Base-by-base conservation (phyloP, 1,140 invertebrate species). In the Dendrolimus kikuchii region DNA sequence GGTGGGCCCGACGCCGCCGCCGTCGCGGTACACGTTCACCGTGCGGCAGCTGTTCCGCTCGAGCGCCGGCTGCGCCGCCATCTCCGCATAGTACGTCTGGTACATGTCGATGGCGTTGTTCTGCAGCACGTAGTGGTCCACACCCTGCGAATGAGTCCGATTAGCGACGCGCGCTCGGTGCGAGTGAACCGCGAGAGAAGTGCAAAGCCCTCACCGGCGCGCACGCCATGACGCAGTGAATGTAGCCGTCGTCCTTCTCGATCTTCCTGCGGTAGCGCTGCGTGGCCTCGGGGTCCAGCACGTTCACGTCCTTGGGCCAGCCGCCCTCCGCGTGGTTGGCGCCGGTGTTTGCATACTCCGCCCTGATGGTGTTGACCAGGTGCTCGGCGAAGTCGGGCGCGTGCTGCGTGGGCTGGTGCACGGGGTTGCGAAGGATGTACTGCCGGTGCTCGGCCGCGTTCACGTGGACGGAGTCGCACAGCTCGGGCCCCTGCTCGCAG, bases 271-370 rank as follows among this genome's bases (percentile, higher is more conserved):
- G 90, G 71, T 96, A 98, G 56, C 96, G 89, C 68, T 90, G 90
- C 7, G 94, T 95, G 73, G 97, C 95, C 79, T 99, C 97, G 2
- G 93, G 89, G 79, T 99, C 97, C 5, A 91, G 85, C 59, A 92
- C 90, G 73, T 97, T 97, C 40, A 99, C 91, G 70, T 98, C 97
- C 85, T 96, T 97, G 0, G 97, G 97, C 97, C 97, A 99, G 2
- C 97, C 98, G 10, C 98, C 98, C 85, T 99, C 97, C 3, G 92
- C 91, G 74, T 99, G 98, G 65, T 94, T 94, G 68, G 96, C 94
- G 0, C 95, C 93, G 7, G 89, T 86, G 52, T 90, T 91, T 52
- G 92, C 91, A 71, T 93, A 96, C 58, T 95, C 94, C 47, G 93
- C 94, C 58, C 95, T 83, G 38, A 74, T 84, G 3, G 90, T 90